Evolutionary conservation across 2,888 invertebrate genomes (phyloP).

Genomic region (Keiferia lycopersicella): DNA sequence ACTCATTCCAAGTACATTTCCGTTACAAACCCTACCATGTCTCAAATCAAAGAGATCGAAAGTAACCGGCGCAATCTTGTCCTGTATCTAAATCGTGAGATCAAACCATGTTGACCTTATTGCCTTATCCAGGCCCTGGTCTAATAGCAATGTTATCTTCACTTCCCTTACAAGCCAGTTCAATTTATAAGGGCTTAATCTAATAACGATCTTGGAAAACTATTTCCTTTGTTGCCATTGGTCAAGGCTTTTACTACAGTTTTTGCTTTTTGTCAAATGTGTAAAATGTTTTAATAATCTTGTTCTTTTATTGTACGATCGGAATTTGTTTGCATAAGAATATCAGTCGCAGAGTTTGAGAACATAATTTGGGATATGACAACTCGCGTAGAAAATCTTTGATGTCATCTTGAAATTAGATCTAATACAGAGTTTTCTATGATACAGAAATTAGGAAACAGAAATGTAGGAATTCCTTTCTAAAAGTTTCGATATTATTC

Average conservation of each 20-base stretch:
- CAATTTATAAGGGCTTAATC: constrained; percentile 22
- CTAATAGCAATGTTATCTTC: constrained; percentile 26
- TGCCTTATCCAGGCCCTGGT: constrained; percentile 26
- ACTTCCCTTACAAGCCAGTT: constrained; percentile 23
- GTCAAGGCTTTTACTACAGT: background rate
- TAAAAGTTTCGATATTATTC: constrained; percentile 2
- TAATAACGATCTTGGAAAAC: constrained; percentile 18
- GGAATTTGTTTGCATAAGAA: too few relatives aligned
- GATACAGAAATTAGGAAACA: background rate
- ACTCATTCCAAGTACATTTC: background rate
- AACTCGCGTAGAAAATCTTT: too few relatives aligned
- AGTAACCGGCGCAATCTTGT: constrained; percentile 33
- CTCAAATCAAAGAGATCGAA: constrained; percentile 37
- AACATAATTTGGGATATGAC: too few relatives aligned
- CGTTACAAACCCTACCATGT: constrained; percentile 30
- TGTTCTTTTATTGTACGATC: too few relatives aligned
- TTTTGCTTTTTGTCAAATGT: background rate
- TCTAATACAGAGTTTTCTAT: too few relatives aligned
- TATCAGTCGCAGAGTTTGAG: too few relatives aligned
- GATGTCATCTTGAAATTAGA: too few relatives aligned
- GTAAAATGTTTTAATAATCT: too few relatives aligned
- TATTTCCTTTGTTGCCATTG: constrained; percentile 11
- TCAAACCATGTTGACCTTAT: constrained; percentile 31
- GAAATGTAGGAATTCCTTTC: background rate
- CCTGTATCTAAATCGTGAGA: constrained; percentile 32